These are phyloP conservation scores for Argyresthia goedartella DNA, from an alignment of 2,888 invertebrate species.

Conservation along the genomic window DNA sequence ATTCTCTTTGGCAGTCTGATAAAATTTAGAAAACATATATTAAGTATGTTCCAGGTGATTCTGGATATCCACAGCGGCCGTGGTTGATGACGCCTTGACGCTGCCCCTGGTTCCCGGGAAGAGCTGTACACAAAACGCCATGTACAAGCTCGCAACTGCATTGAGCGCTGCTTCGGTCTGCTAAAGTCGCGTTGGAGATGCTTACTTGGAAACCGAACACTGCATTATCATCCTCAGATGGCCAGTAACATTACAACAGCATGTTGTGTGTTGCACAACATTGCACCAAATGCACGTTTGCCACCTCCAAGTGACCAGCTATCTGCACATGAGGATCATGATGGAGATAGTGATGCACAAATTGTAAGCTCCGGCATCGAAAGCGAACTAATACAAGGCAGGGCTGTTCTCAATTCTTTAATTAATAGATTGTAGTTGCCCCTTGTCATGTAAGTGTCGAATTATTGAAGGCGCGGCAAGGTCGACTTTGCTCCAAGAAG, in stretches of 20 bases:
- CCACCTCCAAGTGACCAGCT: not conserved
- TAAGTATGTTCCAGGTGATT: conserved; percentile 7
- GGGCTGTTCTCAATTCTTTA: not conserved
- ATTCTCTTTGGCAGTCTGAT: no score
- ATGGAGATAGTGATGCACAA: not conserved
- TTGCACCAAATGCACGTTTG: not conserved
- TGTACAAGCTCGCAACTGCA: conserved; percentile 13
- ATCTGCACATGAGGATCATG: not conserved
- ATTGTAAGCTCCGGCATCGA: not conserved
- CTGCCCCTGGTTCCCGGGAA: conserved; percentile 14
- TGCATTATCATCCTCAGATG: not conserved
- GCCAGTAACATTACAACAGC: not conserved
- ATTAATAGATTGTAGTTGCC: not conserved
- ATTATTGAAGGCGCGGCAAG: not conserved
- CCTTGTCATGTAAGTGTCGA: not conserved
- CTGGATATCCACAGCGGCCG: conserved; percentile 11
- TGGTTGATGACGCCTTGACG: conserved; percentile 18
- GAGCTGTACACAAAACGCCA: conserved; percentile 14
- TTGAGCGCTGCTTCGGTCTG: conserved; percentile 17
- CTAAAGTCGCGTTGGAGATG: conserved; percentile 17
- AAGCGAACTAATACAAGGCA: not conserved
- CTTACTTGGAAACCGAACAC: conserved; percentile 13
- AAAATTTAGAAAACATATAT: not conserved
- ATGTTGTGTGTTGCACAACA: not conserved
- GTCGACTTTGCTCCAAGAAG: no score